A percentile compares a stretch with the other conserved stretches of the same genome.
These are phyloP conservation scores for Menura novaehollandiae DNA, from an alignment of 2,113 vertebrate genomes.

Conservation along the genomic window DNA sequence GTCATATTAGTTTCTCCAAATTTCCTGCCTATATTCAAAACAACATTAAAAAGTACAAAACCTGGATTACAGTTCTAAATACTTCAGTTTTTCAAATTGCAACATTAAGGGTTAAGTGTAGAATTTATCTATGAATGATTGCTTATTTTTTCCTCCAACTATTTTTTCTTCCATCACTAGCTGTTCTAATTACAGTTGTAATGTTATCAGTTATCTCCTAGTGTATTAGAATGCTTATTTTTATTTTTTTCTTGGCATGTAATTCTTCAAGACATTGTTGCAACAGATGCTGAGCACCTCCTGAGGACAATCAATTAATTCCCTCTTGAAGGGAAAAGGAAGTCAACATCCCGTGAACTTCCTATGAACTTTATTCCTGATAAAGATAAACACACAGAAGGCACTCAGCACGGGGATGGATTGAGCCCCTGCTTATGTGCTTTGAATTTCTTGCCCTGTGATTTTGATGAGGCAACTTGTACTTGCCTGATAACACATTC, in stretches of 20 bases:
- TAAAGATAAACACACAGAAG: background rate
- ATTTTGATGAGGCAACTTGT: background rate
- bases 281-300: background rate
- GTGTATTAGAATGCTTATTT: background rate
- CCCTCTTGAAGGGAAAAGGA: background rate
- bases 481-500: slow-evolving; percentile 31
- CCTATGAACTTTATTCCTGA: background rate
- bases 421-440: background rate
- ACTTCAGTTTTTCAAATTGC: background rate
- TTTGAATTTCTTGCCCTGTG: background rate
- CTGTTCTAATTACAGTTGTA: background rate
- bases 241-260: background rate
- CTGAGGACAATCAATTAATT: slow-evolving; percentile 15
- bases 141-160: background rate
- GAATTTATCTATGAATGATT: background rate
- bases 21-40: background rate
- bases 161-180: background rate
- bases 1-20: background rate
- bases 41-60: background rate
- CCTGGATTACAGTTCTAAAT: background rate
- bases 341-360: background rate
- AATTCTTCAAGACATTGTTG: background rate
- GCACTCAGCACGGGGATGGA: background rate
- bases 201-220: background rate
- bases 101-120: background rate